phyloP scores from a whole-genome alignment of 2,888 invertebrate species.

The Hypolimnas misippus region DNA sequence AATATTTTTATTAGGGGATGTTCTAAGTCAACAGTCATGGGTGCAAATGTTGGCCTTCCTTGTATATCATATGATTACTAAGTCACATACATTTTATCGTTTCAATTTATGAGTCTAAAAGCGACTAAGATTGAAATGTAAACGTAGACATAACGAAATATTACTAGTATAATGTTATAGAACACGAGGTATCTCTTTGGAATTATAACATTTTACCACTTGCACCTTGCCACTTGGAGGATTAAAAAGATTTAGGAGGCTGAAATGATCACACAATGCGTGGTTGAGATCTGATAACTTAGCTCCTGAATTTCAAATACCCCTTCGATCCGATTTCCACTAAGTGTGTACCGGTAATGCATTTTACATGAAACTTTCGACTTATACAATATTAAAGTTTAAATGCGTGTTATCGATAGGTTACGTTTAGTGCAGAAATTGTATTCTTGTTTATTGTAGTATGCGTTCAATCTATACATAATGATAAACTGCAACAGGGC shows the following conservation, averaged over 20 bases:
- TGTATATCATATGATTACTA: too few relatives aligned
- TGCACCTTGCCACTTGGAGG: too few relatives aligned
- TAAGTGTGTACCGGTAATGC: constrained; percentile 39
- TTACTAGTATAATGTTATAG: not conserved
- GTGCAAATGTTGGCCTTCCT: too few relatives aligned
- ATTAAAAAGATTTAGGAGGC: constrained; percentile 19
- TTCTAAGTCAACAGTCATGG: too few relatives aligned
- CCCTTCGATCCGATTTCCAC: constrained; percentile 31
- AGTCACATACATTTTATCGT: too few relatives aligned
- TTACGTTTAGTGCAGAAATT: constrained; percentile 29
- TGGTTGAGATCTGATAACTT: constrained; percentile 39
- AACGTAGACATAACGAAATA: too few relatives aligned
- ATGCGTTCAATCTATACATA: not conserved
- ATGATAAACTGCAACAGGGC: not conserved
- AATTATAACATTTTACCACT: not conserved
- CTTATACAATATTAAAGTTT: constrained; percentile 37
- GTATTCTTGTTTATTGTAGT: constrained; percentile 21
- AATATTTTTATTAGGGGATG: too few relatives aligned
- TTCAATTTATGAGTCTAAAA: too few relatives aligned
- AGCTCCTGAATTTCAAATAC: constrained; percentile 38
- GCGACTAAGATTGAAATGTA: too few relatives aligned
- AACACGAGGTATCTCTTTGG: not conserved
- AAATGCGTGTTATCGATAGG: constrained; percentile 37
- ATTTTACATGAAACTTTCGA: constrained; percentile 43
- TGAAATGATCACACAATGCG: constrained; percentile 32